phyloP scores from a whole-genome alignment of 2,888 invertebrate genomes.

The Patella caerulea region DNA sequence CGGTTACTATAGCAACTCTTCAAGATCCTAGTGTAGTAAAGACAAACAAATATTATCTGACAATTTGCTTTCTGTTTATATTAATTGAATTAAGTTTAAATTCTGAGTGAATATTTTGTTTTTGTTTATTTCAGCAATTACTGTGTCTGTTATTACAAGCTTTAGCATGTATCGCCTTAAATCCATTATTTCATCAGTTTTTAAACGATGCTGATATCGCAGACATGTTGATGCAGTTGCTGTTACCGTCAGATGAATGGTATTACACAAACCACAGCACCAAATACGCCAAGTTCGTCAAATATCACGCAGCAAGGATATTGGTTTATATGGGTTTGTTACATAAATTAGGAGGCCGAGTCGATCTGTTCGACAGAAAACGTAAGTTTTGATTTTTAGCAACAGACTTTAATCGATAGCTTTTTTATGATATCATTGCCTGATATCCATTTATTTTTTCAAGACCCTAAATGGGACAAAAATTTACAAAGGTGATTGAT shows the following conservation, averaged over 20 bases:
- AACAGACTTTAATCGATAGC: too few relatives aligned
- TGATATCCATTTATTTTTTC: too few relatives aligned
- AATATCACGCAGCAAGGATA: slow-evolving; percentile 78
- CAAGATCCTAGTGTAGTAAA: too few relatives aligned
- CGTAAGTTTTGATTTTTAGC: slow-evolving; percentile 67
- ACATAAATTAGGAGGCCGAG: slow-evolving; percentile 76
- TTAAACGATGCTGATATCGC: slow-evolving; percentile 77
- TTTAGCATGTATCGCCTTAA: slow-evolving; percentile 76
- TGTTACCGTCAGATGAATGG: slow-evolving; percentile 80
- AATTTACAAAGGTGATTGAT: too few relatives aligned
- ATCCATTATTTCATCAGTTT: slow-evolving; percentile 75
- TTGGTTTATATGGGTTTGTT: slow-evolving; percentile 78
- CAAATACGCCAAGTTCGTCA: slow-evolving; percentile 78
- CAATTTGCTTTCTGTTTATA: too few relatives aligned
- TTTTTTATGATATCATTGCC: too few relatives aligned
- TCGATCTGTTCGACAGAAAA: slow-evolving; percentile 76
- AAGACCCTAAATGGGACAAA: too few relatives aligned
- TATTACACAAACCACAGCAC: slow-evolving; percentile 80
- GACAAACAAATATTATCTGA: too few relatives aligned
- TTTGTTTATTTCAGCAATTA: slow-evolving; percentile 74
- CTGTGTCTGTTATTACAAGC: slow-evolving; percentile 78
- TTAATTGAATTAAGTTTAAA: too few relatives aligned
- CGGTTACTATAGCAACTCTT: too few relatives aligned
- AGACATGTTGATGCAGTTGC: slow-evolving; percentile 77
- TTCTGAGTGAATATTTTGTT: neutral